A percentile compares a stretch with the other conserved stretches of the same genome.
Evolutionary conservation across 2,888 invertebrate species (phyloP).

Genomic region (Criorhina ranunculi): DNA sequence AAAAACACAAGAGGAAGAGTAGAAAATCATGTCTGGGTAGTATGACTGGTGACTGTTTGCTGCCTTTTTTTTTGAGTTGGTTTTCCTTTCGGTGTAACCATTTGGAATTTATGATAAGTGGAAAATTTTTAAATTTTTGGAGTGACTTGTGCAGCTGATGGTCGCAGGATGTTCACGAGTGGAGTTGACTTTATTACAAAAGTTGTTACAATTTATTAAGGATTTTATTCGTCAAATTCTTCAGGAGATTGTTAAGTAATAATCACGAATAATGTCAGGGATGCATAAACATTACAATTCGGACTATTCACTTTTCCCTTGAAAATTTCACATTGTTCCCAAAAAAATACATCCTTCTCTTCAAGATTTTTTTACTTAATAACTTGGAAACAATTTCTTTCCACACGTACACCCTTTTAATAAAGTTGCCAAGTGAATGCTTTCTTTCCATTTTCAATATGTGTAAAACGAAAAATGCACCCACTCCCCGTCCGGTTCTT

Average conservation of each 20-base stretch:
- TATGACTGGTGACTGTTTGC: conserved; percentile 20
- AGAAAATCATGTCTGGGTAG: conserved; percentile 12
- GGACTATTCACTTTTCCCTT: too few relatives aligned
- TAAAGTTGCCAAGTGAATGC: conserved; percentile 15
- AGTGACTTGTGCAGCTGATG: not conserved
- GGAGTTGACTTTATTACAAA: conserved; percentile 1
- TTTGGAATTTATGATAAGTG: conserved; percentile 42
- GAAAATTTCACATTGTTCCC: too few relatives aligned
- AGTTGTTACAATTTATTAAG: not conserved
- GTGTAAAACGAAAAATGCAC: not conserved
- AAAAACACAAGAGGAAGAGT: conserved; percentile 9
- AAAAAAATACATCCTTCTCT: too few relatives aligned
- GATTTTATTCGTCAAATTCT: too few relatives aligned
- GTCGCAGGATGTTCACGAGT: not conserved
- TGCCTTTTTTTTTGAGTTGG: not conserved
- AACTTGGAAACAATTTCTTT: not conserved
- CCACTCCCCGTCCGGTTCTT: not conserved
- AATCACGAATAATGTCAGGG: too few relatives aligned
- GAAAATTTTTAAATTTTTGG: conserved; percentile 11
- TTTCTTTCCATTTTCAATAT: conserved; percentile 18
- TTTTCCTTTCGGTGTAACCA: conserved; percentile 5
- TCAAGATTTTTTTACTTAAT: too few relatives aligned
- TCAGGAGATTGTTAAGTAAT: too few relatives aligned
- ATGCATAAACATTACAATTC: too few relatives aligned
- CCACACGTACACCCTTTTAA: not conserved